A percentile compares a stretch with the other conserved stretches of the same genome.
Evolutionary conservation across 2,113 vertebrate genomes (phyloP).

Genomic region (Gymnogyps californianus): DNA sequence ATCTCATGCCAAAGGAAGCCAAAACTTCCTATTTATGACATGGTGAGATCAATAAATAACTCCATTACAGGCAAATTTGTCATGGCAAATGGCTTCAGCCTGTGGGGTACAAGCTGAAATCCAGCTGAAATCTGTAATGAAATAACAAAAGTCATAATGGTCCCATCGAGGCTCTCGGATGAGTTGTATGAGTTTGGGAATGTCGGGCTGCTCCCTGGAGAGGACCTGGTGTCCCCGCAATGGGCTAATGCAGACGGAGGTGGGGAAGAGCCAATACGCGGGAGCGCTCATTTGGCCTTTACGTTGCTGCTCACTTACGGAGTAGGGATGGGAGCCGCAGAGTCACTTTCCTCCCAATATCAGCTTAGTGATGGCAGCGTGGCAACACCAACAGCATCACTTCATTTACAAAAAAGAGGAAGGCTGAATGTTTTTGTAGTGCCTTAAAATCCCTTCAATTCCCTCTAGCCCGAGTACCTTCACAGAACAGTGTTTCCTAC

Average conservation of each 20-base stretch:
- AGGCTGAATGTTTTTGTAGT: background rate
- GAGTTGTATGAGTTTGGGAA: background rate
- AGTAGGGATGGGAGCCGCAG: fast-evolving
- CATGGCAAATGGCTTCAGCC: background rate
- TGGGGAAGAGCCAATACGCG: fast-evolving
- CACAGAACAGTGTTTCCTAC: background rate
- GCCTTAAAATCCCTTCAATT: background rate
- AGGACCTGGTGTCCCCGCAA: background rate
- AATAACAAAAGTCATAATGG: background rate
- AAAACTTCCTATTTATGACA: slow-evolving; percentile 1
- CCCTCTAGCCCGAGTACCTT: background rate
- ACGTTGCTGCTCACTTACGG: fast-evolving
- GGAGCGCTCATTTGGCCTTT: background rate
- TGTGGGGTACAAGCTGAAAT: background rate
- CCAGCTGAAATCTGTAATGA: background rate
- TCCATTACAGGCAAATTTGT: background rate
- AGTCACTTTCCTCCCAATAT: background rate
- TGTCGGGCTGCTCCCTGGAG: background rate
- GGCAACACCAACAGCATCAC: background rate
- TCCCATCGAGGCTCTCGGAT: background rate
- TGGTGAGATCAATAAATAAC: background rate
- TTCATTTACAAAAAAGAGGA: background rate
- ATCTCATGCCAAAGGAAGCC: background rate
- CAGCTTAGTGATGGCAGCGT: background rate
- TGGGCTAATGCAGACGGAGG: background rate